Evolutionary conservation across 2,113 vertebrate species (phyloP).

Genomic region (Myrmophylax atrothorax): DNA sequence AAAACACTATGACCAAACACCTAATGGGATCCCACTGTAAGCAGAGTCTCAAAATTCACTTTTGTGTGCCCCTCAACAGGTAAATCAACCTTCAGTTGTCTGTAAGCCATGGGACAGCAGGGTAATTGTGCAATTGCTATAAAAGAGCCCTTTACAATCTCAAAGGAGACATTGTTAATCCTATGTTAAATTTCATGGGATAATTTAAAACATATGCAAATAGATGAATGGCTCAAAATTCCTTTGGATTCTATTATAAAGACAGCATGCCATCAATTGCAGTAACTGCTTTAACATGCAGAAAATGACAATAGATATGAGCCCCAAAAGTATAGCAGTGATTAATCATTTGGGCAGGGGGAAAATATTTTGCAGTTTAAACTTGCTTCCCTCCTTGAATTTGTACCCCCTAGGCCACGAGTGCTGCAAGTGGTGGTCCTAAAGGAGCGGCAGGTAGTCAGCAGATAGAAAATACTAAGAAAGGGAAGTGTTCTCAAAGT

Average conservation of each 20-base stretch:
- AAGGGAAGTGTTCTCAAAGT: not conserved
- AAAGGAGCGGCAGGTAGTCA: not conserved
- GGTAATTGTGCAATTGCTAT: not conserved
- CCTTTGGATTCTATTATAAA: not conserved
- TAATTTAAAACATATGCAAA: slow-evolving; percentile 39
- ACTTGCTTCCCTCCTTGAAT: not conserved
- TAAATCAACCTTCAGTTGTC: not conserved
- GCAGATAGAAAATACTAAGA: not conserved
- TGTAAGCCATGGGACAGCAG: not conserved
- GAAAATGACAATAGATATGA: slow-evolving; percentile 10
- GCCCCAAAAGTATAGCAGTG: not conserved
- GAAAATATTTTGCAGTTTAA: not conserved
- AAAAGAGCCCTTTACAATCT: slow-evolving; percentile 2
- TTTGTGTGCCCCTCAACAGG: not conserved
- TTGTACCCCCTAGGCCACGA: not conserved
- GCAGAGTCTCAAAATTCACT: not conserved
- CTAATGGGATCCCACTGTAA: not conserved
- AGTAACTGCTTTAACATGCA: slow-evolving; percentile 24
- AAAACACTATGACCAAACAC: not conserved
- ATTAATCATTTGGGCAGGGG: not conserved
- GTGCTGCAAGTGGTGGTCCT: not conserved
- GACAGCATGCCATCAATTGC: not conserved
- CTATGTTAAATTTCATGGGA: slow-evolving; percentile 18
- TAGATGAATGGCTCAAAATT: not conserved
- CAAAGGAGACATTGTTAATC: not conserved